These are phyloP conservation scores for Athene noctua DNA, from an alignment of 2,113 vertebrate genomes.

Conservation along the genomic window DNA sequence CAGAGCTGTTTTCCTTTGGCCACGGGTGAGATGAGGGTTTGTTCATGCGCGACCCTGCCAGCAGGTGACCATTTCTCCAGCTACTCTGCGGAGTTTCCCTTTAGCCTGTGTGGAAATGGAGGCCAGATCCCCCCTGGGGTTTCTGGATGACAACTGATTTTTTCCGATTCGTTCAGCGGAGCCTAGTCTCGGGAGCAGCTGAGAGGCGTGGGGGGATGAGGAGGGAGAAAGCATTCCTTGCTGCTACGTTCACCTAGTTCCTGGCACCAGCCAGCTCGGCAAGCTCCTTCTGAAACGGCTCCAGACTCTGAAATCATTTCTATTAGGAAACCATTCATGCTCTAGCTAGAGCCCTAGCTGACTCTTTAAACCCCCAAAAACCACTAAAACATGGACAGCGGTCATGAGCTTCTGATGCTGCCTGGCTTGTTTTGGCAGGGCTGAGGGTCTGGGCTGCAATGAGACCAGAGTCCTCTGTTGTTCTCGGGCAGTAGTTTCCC, in stretches of 20 bases:
- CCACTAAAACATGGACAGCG: background rate
- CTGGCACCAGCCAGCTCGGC: constrained; percentile 35
- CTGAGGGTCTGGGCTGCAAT: background rate
- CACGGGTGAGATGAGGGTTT: background rate
- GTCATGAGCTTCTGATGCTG: background rate
- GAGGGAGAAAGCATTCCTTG: constrained; percentile 56
- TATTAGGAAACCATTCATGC: constrained; percentile 53
- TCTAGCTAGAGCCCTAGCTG: constrained; percentile 23
- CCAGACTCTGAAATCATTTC: constrained; percentile 60
- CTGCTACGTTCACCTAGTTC: constrained; percentile 49
- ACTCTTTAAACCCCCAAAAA: background rate
- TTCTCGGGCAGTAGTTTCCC: background rate
- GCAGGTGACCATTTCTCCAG: background rate
- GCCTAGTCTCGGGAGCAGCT: background rate
- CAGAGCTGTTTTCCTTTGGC: background rate
- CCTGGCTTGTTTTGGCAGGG: background rate
- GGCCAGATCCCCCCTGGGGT: background rate
- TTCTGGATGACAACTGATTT: background rate
- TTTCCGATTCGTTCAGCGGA: background rate
- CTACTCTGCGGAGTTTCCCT: background rate
- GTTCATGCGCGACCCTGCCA: background rate
- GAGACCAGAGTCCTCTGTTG: background rate
- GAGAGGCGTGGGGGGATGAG: background rate
- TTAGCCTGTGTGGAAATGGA: background rate
- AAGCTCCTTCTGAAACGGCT: constrained; percentile 51